Evolutionary conservation across 1,140 invertebrate genomes (phyloP).

Genomic region (Gonioctena quinquepunctata): DNA sequence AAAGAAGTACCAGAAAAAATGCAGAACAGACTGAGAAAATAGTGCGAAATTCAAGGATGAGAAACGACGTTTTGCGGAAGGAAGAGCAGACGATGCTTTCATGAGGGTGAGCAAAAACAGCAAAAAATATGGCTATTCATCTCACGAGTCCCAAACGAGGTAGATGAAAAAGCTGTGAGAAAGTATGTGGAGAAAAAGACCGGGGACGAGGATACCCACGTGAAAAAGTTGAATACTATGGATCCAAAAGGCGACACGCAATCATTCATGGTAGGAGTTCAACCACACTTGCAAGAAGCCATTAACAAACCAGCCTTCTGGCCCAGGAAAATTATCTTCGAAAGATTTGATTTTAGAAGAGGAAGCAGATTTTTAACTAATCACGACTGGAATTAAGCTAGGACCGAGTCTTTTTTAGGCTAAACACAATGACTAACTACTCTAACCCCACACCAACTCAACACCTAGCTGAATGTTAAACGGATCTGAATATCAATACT

Average conservation of each 20-base stretch:
- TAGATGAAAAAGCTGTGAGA: too few relatives aligned
- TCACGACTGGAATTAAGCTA: not conserved
- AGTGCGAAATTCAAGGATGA: not conserved
- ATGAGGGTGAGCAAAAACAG: not conserved
- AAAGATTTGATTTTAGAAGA: not conserved
- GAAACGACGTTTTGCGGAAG: not conserved
- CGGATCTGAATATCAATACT: not conserved
- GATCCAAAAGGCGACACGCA: not conserved
- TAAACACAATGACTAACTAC: not conserved
- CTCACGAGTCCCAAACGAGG: not conserved
- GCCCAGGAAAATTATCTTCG: not conserved
- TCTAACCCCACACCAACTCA: not conserved
- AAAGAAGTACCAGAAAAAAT: too few relatives aligned
- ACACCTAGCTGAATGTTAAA: not conserved
- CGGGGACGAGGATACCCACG: too few relatives aligned
- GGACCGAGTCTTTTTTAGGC: slow-evolving; percentile 1
- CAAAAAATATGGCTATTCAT: not conserved
- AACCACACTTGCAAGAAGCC: not conserved
- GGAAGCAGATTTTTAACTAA: not conserved
- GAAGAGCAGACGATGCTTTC: slow-evolving; percentile 2
- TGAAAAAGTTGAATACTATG: not conserved
- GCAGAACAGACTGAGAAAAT: too few relatives aligned
- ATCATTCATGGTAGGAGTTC: not conserved
- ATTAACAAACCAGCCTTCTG: not conserved
- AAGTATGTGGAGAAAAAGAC: too few relatives aligned